Percentiles rank a stretch among this genome's conserved stretches.
phyloP scores from a whole-genome alignment of 2,113 vertebrate genomes.

The Heterotilapia buettikoferi region DNA sequence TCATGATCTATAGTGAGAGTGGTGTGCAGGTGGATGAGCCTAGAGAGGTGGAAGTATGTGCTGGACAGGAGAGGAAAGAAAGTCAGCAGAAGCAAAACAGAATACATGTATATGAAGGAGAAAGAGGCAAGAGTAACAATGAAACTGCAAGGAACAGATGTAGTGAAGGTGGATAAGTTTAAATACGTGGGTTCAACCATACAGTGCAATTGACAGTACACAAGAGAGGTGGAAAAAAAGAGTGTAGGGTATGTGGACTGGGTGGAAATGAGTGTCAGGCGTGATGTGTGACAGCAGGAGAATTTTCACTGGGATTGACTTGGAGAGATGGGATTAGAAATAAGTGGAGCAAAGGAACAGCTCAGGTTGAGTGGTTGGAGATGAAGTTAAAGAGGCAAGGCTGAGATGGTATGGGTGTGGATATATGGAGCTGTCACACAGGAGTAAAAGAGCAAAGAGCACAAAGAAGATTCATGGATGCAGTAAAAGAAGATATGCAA shows the following conservation, averaged over 20 bases:
- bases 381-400: not conserved
- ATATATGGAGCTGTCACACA: not conserved
- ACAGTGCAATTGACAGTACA: not conserved
- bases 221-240: not conserved
- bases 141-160: not conserved
- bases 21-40: not conserved
- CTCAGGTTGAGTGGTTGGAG: not conserved
- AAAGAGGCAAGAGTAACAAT: not conserved
- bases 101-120: not conserved
- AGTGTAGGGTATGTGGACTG: not conserved
- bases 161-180: not conserved
- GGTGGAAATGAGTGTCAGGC: not conserved
- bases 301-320: not conserved
- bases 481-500: not conserved
- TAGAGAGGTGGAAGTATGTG: not conserved
- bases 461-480: not conserved
- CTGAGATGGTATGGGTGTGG: not conserved
- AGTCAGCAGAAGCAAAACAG: not conserved
- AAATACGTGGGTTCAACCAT: not conserved
- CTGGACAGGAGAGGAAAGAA: not conserved
- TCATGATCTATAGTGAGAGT: not conserved
- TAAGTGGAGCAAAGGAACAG: not conserved
- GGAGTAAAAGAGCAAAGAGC: not conserved
- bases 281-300: not conserved
- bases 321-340: not conserved